Percentiles rank a stretch among this genome's conserved stretches.
These are phyloP conservation scores for Aeoliscus strigatus DNA, from an alignment of 2,797 vertebrate genomes.

Conservation along the genomic window DNA sequence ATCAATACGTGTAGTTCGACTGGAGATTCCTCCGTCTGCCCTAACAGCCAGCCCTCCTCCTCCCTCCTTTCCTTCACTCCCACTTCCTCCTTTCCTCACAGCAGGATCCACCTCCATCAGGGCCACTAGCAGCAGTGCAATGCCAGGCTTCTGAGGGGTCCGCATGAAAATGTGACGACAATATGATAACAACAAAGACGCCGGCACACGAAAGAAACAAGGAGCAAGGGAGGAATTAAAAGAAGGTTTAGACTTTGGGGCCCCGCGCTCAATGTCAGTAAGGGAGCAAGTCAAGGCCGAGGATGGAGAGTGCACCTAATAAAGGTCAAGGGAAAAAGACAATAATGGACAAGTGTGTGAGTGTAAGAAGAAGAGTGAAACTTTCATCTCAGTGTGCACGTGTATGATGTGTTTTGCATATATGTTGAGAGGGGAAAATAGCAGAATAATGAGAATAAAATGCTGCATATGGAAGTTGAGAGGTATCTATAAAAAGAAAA, in stretches of 20 bases:
- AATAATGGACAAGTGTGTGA: slow-evolving; percentile 15
- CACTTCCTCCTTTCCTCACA: slow-evolving; percentile 52
- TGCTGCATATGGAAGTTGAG: not conserved
- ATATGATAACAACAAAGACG: slow-evolving; percentile 49
- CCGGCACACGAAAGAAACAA: slow-evolving; percentile 29
- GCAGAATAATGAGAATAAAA: slow-evolving; percentile 5
- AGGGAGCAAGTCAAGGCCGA: slow-evolving; percentile 38
- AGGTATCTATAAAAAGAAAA: slow-evolving; percentile 32
- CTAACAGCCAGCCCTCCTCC: slow-evolving; percentile 17
- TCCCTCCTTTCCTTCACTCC: slow-evolving; percentile 26
- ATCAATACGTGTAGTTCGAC: slow-evolving; percentile 64
- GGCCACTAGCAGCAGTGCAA: slow-evolving; percentile 33
- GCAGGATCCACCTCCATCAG: slow-evolving; percentile 61
- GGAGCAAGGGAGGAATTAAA: slow-evolving; percentile 32
- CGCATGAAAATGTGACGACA: slow-evolving; percentile 67
- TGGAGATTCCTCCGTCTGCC: slow-evolving; percentile 44
- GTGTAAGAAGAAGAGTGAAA: slow-evolving; percentile 39
- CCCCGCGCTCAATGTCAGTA: slow-evolving; percentile 60
- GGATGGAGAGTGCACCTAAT: slow-evolving; percentile 33
- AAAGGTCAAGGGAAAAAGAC: slow-evolving; percentile 48
- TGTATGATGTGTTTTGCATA: slow-evolving; percentile 43
- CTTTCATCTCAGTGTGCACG: slow-evolving; percentile 43
- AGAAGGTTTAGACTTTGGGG: slow-evolving; percentile 63
- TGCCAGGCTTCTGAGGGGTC: slow-evolving; percentile 57
- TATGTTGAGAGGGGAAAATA: slow-evolving; percentile 7